These are phyloP conservation scores for Athripsodes cinereus DNA, from an alignment of 2,888 invertebrate genomes.

Conservation along the genomic window DNA sequence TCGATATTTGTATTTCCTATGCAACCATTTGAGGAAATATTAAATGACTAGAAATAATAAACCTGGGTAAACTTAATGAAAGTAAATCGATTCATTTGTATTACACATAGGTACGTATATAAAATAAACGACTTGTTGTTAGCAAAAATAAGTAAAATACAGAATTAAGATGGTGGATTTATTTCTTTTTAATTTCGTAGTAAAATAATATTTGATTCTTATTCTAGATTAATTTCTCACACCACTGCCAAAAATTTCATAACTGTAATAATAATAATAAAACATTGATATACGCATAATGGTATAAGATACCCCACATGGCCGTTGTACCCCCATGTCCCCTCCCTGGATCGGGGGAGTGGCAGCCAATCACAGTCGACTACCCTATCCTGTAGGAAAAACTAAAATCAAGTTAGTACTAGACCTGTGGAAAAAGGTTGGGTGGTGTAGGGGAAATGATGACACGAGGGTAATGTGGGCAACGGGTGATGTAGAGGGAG, in stretches of 20 bases:
- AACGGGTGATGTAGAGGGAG: not conserved
- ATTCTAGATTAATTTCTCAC: slow-evolving; percentile 15
- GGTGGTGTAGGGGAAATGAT: slow-evolving; percentile 5
- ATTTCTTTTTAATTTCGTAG: not conserved
- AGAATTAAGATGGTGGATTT: no score
- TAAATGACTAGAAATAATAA: no score
- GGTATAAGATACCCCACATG: not conserved
- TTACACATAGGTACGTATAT: no score
- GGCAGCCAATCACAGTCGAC: slow-evolving; percentile 25
- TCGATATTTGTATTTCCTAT: no score
- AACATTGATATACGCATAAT: no score
- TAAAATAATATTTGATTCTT: slow-evolving; percentile 11
- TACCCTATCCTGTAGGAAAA: slow-evolving; percentile 21
- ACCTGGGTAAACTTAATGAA: no score
- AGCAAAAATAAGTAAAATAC: no score
- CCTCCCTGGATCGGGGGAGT: slow-evolving; percentile 3
- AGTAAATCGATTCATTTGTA: no score
- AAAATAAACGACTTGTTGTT: no score
- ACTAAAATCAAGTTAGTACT: slow-evolving; percentile 27
- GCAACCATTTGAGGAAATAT: no score
- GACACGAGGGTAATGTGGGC: not conserved
- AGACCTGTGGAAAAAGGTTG: slow-evolving; percentile 16
- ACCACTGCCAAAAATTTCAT: slow-evolving; percentile 22
- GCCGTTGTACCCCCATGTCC: not conserved
- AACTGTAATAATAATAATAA: slow-evolving; percentile 9